Evolutionary conservation across 2,888 invertebrate species (phyloP), one percentile per base, ranked within the genome.

Genomic region (Craniophora ligustri): DNA sequence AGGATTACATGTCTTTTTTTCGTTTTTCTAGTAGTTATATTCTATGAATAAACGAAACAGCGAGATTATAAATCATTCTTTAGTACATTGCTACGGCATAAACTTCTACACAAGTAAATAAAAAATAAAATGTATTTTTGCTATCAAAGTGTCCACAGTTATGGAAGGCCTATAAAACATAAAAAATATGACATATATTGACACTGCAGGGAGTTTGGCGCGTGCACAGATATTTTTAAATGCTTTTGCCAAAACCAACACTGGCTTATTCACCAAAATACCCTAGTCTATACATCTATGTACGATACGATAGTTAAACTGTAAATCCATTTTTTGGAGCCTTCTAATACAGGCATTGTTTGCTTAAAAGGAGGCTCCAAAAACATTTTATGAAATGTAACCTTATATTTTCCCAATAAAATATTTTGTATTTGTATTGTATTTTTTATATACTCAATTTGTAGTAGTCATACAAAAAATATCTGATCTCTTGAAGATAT

Each of bases 121-220:
- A 18, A 34, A 2, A 18, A 34, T n/a, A 10, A 10, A 34, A 35
- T 2, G 3, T 35, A n/a, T 18, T n/a, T 40, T 26, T 26, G 3
- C 26, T 26, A 26, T n/a, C n/a, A n/a, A n/a, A n/a, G n/a, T n/a
- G n/a, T n/a, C 26, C 26, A 21, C 21, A 26, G 26, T 26, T 31
- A 30, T 16, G 16, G 16, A 14, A 15, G 11, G 40, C 41, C 16
- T 18, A 18, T 41, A 41, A 41, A 30, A 30, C 11, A 41, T 30
- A 18, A 41, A 26, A 41, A 41, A 41, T 41, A 41, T 41, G 30
- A 41, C 13, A 41, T 2, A 41, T 11, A 13, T 3, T 14, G 14
- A 21, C 30, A 18, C 28, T 18, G 28, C 41, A 19, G 19, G 18
- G 41, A 18, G 28, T 30, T 41, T 41, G 41, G 41, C 41, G 28